Evolutionary conservation across 2,888 invertebrate species (phyloP), one percentile per base, ranked within the genome.

Genomic region (Meandrusa payeni): DNA sequence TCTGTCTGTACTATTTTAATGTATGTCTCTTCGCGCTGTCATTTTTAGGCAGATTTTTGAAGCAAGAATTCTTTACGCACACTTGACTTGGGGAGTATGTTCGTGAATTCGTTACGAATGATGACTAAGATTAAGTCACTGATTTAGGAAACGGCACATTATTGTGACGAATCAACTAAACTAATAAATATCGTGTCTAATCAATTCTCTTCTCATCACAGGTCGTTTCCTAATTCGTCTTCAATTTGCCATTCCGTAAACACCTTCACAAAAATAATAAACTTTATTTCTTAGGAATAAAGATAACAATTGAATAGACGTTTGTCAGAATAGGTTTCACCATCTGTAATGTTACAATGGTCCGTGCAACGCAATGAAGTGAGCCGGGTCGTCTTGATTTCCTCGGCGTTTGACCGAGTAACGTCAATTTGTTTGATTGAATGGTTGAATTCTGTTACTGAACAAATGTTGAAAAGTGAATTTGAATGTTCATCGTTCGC

Each of bases 201-300:
- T 76, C 71, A 73, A 76, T 76, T 75, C 55, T 54, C 57, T 57
- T 57, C 56, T 59, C 65, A 63, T 70, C 66, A 64, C 62, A 61
- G 63, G 59, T 60, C 55, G 41, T 50, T 51, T 43, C 24, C 43
- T 31, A 32, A 37, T 31, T 31, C 20, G 2, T n/a, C 2, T 20
- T 26, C 23, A n/a, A 5, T 37, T 24, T 31, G 24, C 33, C 1
- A 9, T 27, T 13, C 9, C 6, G 6, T 9, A 12, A 32, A 24
- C 24, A 23, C 11, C 4, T 10, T 20, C 3, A 13, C 17, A 1
- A 23, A 12, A 0, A 7, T 6, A 3, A 7, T 26, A 3, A 6
- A 2, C 7, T n/a, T 37, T 31, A 17, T 20, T 2, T 2, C 17
- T 1, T 9, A 11, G 13, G 1, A 13, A 32, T 37, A 37, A 24